These are phyloP conservation scores for Imbricaverruca yamaguchii DNA, from an alignment of 2,888 invertebrate species.

Conservation along the genomic window DNA sequence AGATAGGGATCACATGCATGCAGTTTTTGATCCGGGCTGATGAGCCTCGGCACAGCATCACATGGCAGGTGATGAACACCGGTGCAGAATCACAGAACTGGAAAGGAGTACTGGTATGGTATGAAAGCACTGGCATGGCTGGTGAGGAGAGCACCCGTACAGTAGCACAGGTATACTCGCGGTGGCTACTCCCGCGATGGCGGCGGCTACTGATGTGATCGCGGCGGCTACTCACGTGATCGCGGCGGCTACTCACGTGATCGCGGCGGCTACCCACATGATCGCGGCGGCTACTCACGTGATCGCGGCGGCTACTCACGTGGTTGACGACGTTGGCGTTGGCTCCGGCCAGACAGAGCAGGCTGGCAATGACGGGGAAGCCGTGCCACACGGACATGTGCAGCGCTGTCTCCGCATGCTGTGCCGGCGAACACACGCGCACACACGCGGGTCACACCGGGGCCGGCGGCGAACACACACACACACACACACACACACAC, in stretches of 20 bases:
- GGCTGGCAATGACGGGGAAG: constrained; percentile 41
- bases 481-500: background rate
- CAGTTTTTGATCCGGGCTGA: too few relatives aligned
- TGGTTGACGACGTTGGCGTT: constrained; percentile 42
- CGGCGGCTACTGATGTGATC: too few relatives aligned
- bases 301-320: constrained; percentile 36
- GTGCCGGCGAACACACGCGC: constrained; percentile 17
- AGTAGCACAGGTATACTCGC: too few relatives aligned
- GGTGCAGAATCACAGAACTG: too few relatives aligned
- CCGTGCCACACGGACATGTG: constrained; percentile 51
- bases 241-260: background rate
- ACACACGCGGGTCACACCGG: background rate
- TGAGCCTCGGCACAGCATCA: too few relatives aligned
- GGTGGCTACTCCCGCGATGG: too few relatives aligned
- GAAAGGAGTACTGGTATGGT: too few relatives aligned
- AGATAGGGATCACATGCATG: too few relatives aligned
- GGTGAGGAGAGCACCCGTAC: too few relatives aligned
- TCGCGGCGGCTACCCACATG: too few relatives aligned
- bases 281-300: background rate
- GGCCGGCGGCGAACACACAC: background rate
- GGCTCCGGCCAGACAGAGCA: constrained; percentile 42
- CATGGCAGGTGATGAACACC: too few relatives aligned
- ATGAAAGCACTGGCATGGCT: too few relatives aligned
- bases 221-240: background rate
- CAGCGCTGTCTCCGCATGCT: constrained; percentile 50